phyloP scores from a whole-genome alignment of 2,797 vertebrate genomes.

The Lithobates sylvaticus region DNA sequence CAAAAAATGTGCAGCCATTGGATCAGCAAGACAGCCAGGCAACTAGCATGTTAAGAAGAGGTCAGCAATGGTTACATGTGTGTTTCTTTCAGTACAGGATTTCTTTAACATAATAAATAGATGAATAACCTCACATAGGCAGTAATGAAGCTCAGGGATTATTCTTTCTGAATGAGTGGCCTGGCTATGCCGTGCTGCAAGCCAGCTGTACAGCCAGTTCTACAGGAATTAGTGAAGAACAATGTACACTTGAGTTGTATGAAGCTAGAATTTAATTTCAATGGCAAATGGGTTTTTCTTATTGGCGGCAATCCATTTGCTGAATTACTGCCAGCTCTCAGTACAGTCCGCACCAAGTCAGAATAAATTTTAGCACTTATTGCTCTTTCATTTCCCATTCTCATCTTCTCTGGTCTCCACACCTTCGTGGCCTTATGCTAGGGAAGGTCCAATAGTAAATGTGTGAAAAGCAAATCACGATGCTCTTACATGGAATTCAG shows the following conservation, averaged over 20 bases:
- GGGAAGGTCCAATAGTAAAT: neutral
- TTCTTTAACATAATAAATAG: neutral
- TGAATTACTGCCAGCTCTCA: slow-evolving; percentile 15
- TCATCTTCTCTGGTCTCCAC: neutral
- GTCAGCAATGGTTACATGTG: neutral
- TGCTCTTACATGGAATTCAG: neutral
- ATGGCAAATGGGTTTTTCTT: neutral
- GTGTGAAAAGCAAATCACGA: neutral
- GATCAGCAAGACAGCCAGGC: neutral
- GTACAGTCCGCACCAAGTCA: neutral
- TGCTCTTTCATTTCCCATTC: slow-evolving; percentile 3
- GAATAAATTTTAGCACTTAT: slow-evolving; percentile 11
- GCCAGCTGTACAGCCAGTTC: slow-evolving; percentile 1
- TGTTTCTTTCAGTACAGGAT: neutral
- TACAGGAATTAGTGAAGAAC: slow-evolving; percentile 1
- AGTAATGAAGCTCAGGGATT: neutral
- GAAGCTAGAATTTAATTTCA: slow-evolving; percentile 9
- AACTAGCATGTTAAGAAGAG: neutral
- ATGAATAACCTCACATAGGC: neutral
- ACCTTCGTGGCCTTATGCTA: neutral
- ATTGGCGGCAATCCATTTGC: slow-evolving; percentile 9
- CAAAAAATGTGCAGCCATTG: neutral
- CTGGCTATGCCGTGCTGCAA: neutral
- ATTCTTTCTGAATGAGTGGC: neutral
- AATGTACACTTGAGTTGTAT: slow-evolving; percentile 5